Percentiles rank a stretch among this genome's conserved stretches.
Evolutionary conservation across 1,140 invertebrate genomes (phyloP).

Genomic region (Caenorhabditis briggsae): DNA sequence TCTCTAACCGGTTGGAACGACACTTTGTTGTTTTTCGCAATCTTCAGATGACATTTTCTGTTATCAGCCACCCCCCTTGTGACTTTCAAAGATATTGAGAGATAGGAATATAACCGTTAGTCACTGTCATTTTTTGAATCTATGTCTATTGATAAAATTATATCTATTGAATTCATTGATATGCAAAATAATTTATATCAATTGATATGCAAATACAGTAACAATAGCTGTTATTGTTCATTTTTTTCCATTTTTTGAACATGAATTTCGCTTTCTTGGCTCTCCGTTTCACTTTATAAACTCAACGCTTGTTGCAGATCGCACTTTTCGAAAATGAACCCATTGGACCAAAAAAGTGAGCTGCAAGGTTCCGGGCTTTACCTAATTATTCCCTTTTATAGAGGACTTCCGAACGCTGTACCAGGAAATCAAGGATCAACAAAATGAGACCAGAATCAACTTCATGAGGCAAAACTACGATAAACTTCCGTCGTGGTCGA

Average conservation of each 20-base stretch:
- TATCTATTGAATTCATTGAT: no score
- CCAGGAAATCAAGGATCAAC: neutral
- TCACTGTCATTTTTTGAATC: no score
- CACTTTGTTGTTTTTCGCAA: neutral
- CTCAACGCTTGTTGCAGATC: neutral
- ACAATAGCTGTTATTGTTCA: no score
- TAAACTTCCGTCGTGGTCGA: neutral
- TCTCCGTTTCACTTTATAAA: no score
- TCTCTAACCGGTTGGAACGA: neutral
- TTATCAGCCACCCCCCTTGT: neutral
- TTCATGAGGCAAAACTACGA: slow-evolving; percentile 3
- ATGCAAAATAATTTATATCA: no score
- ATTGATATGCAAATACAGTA: no score
- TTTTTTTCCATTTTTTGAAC: no score
- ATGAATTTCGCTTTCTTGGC: no score
- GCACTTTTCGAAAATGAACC: neutral
- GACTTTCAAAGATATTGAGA: neutral
- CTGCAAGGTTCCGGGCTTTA: neutral
- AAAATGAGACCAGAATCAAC: neutral
- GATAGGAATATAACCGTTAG: no score
- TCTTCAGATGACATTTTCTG: neutral
- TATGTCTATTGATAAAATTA: no score
- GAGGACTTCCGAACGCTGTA: neutral
- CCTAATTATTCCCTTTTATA: neutral
- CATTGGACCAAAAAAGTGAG: neutral